Evolutionary conservation across 2,888 invertebrate genomes (phyloP), one percentile per base, ranked within the genome.

Genomic region (Acleris emargana): DNA sequence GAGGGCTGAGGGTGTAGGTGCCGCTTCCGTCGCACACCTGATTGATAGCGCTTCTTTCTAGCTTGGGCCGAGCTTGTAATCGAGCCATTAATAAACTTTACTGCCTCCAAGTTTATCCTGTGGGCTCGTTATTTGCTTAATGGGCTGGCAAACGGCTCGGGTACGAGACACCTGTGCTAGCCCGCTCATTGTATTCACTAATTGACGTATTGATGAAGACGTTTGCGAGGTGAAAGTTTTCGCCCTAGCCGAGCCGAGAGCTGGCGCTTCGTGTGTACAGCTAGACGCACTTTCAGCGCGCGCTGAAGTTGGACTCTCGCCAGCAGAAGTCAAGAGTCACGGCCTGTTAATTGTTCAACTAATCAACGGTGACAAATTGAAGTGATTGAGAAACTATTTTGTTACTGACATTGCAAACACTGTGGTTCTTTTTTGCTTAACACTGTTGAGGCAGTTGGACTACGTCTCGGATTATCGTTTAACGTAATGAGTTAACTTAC

Each of bases 21-120:
- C 84, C 81, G 81, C 78, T 83, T 78, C 86, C 88, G 89, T 88
- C 88, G 88, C 90, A 84, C 88, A 91, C 91, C 91, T 91, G 92
- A 92, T 91, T 91, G 91, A 92, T 92, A 91, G 91, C 89, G 87
- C 89, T 92, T 91, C 92, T 92, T 92, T 92, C 89, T 86, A 87
- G 90, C 89, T 89, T 88, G 91, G 91, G 90, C 89, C 91, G 91
- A 90, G 91, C 89, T 89, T 90, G 91, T 92, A 92, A 92, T 92
- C 92, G 92, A 89, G 91, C 89, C 91, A 92, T 92, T 92, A 91
- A 92, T 92, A 92, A 92, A 92, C 84, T 91, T 91, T 91, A 91
- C 89, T 88, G 88, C 92, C 88, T 88, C 85, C 82, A 87, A 91
- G 88, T 91, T 89, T 88, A 90, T 89, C 88, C 87, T 88, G 84